Evolutionary conservation across 1,140 invertebrate genomes (phyloP), one percentile per base, ranked within the genome.

Genomic region (Palaemon carinicauda): DNA sequence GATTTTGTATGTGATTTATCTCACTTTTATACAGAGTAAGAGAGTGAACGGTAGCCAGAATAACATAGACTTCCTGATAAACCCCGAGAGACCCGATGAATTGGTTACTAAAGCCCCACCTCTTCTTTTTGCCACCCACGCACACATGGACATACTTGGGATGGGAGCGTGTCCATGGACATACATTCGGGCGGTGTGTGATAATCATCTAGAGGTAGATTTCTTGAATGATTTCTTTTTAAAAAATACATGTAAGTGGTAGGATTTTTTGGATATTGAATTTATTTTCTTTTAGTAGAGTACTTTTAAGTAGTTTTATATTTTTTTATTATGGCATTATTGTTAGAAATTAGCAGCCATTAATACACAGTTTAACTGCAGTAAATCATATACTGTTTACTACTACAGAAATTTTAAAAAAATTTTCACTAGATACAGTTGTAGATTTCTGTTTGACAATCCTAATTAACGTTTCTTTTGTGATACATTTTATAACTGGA

Each of bases 111-210:
- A 73, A 60, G 77, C 83, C 1, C 83, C 83, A 24, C 74, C 65
- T 24, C 75, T 86, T 17, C 51, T 86, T 4, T 86, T 86, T 74
- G 65, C 33, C n/a, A 80, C 83, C 50, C 33, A 80, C 14, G 65
- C 83, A 12, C 83, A 86, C 41, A 33, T 79, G 33, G 83, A 86
- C 24, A 80, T 86, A 4, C 74, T 86, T 15, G 77, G 77, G 2
- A 53, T 86, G 29, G 83, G 83, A 4, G 83, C 56, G 5, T 86
- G 75, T 53, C 83, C 83, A 0, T 86, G 83, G 83, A 53, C 77
- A 24, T 86, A 86, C n/a, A 73, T 86, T 9, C 41, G 75, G 41
- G 83, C 83, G 21, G 54, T 86, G 9, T 86, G 77, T 31, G 83
- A 86, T 53, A 27, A n/a, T 31, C 31, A 80, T 12, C 24, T 86